Base-by-base conservation (phyloP, 2,113 vertebrate genomes). In the Bubo blakistoni region DNA sequence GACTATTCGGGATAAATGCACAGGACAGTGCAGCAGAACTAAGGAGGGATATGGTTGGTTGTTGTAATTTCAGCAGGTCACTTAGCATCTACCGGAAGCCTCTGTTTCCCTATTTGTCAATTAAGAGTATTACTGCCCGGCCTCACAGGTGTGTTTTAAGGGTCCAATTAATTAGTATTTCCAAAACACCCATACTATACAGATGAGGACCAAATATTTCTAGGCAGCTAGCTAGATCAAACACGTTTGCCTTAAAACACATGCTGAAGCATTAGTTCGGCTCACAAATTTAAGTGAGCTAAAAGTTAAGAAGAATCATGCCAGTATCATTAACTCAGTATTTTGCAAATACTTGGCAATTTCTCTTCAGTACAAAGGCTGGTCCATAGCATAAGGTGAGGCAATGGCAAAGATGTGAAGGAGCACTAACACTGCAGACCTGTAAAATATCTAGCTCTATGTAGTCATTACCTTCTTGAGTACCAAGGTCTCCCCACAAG, bases 301-400 rank as follows among this genome's bases (percentile, higher is more conserved):
- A 26, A 51, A 76, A 32, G 16, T 61, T 61, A 91, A 91, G 22
- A 79, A 69, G 40, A 80, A 59, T 63, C 87, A 85, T 25, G 67
- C 25, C 57, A 57, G 24, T 25, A 81, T 71, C 57, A n/a, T 29
- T 42, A 84, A 85, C 21, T 14, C 38, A 42, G 54, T 84, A 93
- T 70, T 92, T 83, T 74, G 61, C 40, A 46, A 46, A 77, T 81
- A 92, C 32, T 84, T 88, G 90, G 86, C 69, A 94, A 74, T 65
- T 81, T 96, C 74, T 95, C 86, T 69, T 97, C 86, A 86, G 72
- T 73, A 78, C 49, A 94, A 88, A 71, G 82, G 90, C 46, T 79
- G 36, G 40, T 59, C 84, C 63, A 77, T 10, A 94, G 83, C 40
- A 40, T 65, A 81, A 61, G 61, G 71, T 76, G 67, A 86, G 74